Conservation (phyloP, 2,888 invertebrate species). For the Seira ritae region DNA sequence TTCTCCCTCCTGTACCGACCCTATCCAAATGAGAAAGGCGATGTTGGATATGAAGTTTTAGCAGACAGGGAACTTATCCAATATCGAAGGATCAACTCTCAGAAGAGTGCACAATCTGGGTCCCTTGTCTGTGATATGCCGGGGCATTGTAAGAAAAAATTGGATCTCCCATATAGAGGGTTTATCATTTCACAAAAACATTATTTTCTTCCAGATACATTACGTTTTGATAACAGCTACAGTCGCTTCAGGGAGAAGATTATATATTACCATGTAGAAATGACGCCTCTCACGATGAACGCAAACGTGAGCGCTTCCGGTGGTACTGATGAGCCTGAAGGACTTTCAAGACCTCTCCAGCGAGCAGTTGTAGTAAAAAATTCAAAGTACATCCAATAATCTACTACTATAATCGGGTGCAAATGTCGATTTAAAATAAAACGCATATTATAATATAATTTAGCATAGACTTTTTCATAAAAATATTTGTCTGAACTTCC, state of each 20-base stretch:
- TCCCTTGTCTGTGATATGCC: slow-evolving; percentile 38
- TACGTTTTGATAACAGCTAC: slow-evolving; percentile 55
- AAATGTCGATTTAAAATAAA: no score
- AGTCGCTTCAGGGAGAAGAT: slow-evolving; percentile 55
- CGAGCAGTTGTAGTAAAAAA: no score
- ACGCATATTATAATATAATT: no score
- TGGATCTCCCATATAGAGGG: neutral
- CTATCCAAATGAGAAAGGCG: neutral
- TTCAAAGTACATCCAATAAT: no score
- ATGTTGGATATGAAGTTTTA: no score
- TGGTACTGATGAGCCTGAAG: no score
- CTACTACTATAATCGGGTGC: no score
- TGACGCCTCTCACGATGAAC: neutral
- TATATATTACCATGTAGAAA: slow-evolving; percentile 35
- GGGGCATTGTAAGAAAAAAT: slow-evolving; percentile 36
- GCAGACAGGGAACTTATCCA: slow-evolving; percentile 28
- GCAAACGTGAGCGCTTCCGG: no score
- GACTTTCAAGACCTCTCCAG: no score
- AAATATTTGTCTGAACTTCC: no score
- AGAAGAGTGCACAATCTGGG: slow-evolving; percentile 36
- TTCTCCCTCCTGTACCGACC: slow-evolving; percentile 20
- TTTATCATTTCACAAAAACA: neutral
- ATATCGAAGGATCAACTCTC: slow-evolving; percentile 35
- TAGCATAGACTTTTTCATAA: no score
- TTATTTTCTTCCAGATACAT: slow-evolving; percentile 18